These are phyloP conservation scores for Andrena bicolor DNA, from an alignment of 2,888 invertebrate species.

Conservation along the genomic window DNA sequence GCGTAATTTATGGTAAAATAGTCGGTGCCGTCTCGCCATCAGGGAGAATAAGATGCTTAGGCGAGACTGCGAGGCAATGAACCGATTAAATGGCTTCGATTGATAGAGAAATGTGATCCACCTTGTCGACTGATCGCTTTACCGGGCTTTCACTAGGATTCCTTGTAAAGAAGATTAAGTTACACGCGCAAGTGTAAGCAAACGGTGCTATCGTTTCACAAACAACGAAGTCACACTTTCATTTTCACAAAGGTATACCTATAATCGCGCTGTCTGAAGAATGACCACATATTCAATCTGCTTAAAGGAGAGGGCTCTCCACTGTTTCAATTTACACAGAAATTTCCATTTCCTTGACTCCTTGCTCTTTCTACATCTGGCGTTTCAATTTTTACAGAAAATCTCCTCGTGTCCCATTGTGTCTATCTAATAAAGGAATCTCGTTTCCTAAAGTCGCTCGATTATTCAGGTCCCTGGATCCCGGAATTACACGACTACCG, in stretches of 20 bases:
- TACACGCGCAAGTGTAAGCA: no score
- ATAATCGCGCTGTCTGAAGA: no score
- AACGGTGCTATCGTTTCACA: no score
- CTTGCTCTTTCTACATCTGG: background rate
- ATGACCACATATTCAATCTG: no score
- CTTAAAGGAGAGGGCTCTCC: background rate
- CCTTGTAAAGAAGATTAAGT: background rate
- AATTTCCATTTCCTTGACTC: background rate
- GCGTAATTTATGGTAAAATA: slow-evolving; percentile 48
- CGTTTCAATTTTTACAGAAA: slow-evolving; percentile 29
- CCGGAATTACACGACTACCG: slow-evolving; percentile 27
- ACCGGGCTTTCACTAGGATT: background rate
- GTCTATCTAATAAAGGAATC: slow-evolving; percentile 35
- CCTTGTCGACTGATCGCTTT: background rate
- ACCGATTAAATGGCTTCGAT: background rate
- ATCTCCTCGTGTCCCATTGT: background rate
- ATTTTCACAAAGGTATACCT: no score
- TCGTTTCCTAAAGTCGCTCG: slow-evolving; percentile 3
- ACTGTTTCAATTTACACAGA: background rate
- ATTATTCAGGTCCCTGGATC: slow-evolving; percentile 37
- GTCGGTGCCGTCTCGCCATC: slow-evolving; percentile 23
- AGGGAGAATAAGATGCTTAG: slow-evolving; percentile 11
- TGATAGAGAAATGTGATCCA: background rate
- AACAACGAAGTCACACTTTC: no score
- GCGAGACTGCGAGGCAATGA: background rate